Evolutionary conservation across 2,113 vertebrate species (phyloP).

Genomic region (Vimba vimba): DNA sequence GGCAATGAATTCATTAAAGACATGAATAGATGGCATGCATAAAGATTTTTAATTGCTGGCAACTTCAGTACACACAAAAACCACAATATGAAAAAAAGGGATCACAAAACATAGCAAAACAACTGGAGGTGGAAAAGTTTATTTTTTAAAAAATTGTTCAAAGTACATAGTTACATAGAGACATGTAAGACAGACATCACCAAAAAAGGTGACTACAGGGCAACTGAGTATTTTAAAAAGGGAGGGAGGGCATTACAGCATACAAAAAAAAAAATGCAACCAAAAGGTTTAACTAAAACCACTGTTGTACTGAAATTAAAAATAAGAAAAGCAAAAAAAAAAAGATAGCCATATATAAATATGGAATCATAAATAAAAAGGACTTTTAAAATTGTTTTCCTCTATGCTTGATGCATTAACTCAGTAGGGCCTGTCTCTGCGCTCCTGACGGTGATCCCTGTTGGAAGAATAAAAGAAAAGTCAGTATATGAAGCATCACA

Average conservation of each 20-base stretch:
- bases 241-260: neutral
- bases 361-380: slow-evolving; percentile 61
- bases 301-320: slow-evolving; percentile 33
- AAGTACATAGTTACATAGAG: slow-evolving; percentile 40
- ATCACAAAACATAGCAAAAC: neutral
- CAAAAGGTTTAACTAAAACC: slow-evolving; percentile 37
- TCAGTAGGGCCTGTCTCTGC: slow-evolving; percentile 64
- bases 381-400: slow-evolving; percentile 51
- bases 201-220: slow-evolving; percentile 21
- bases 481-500: neutral
- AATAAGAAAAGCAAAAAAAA: neutral
- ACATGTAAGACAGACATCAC: slow-evolving; percentile 6
- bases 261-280: slow-evolving; percentile 19
- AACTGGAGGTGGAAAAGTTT: slow-evolving; percentile 41
- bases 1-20: neutral
- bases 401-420: neutral
- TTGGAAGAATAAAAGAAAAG: neutral
- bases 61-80: neutral
- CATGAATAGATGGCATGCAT: neutral
- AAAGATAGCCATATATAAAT: slow-evolving; percentile 53
- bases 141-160: slow-evolving; percentile 38
- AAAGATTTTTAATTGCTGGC: neutral
- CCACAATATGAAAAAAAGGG: neutral
- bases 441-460: slow-evolving; percentile 63
- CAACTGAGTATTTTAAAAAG: neutral